Evolutionary conservation across 30 jellyfish, hydroid and myxozoan species (phyloP).

Genomic region (Haliclystus octoradiatus): DNA sequence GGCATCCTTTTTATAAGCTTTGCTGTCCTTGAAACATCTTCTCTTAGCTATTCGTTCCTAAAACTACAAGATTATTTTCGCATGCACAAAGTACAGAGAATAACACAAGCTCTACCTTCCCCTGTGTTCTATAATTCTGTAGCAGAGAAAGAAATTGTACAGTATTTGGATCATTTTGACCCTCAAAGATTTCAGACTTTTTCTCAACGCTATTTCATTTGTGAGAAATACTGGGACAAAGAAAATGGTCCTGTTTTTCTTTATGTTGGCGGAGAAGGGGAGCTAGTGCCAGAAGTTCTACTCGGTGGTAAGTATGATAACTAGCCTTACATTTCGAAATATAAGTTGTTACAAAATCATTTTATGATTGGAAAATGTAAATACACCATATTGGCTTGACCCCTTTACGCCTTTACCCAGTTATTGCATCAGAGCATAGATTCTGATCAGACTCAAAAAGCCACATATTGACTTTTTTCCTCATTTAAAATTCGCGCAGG

Average conservation of each 20-base stretch:
- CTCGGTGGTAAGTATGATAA: constrained; percentile 49
- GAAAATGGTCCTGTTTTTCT: constrained; percentile 61
- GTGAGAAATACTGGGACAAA: constrained; percentile 40
- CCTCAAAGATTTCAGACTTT: constrained; percentile 19
- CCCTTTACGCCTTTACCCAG: too few species aligned
- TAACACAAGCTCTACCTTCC: constrained; percentile 1
- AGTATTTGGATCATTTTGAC: constrained; percentile 48
- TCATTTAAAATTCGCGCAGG: too few species aligned
- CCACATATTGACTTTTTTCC: too few species aligned
- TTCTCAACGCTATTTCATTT: constrained; percentile 39
- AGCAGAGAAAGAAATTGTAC: constrained; percentile 34
- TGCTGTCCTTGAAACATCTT: neutral
- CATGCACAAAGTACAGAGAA: neutral
- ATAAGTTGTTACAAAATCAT: too few species aligned
- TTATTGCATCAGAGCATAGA: too few species aligned
- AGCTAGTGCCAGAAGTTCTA: constrained; percentile 46
- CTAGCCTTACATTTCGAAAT: too few species aligned
- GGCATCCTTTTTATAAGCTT: neutral
- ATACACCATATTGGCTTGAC: too few species aligned
- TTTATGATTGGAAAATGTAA: too few species aligned
- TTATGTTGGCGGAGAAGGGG: constrained; percentile 75
- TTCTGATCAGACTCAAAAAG: too few species aligned
- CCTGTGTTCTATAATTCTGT: constrained; percentile 13
- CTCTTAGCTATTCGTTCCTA: neutral
- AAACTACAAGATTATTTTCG: neutral